Percentiles rank a stretch among this genome's conserved stretches.
Conservation (phyloP, 2,113 vertebrate genomes). For the Setophaga kirtlandii region DNA sequence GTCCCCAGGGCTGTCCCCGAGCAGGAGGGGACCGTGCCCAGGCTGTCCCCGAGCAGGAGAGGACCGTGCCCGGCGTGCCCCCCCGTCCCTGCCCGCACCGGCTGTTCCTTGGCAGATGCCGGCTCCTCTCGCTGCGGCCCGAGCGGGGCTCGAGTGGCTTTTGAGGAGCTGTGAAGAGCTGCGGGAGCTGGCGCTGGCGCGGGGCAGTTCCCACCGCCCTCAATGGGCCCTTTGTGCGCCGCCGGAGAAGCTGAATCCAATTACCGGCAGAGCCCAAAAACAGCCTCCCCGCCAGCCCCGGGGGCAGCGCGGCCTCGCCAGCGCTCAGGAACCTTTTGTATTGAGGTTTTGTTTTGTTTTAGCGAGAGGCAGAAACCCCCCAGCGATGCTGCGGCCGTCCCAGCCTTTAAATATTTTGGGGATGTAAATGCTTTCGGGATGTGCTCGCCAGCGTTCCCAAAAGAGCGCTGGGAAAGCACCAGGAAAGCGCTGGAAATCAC, state of each 20-base stretch:
- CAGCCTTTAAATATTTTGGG: neutral
- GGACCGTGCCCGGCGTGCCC: fast-evolving
- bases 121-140: neutral
- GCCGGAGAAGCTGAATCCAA: conserved; percentile 67
- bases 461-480: neutral
- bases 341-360: neutral
- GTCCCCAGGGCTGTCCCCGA: neutral
- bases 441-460: neutral
- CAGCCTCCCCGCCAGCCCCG: neutral
- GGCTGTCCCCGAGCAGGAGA: neutral
- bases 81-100: fast-evolving
- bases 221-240: conserved; percentile 74
- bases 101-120: neutral
- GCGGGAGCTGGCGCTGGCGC: conserved; percentile 39
- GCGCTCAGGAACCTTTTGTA: neutral
- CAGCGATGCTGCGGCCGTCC: neutral
- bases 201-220: conserved; percentile 46
- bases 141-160: conserved; percentile 54
- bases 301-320: neutral
- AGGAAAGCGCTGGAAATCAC: neutral
- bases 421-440: no score
- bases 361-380: neutral
- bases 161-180: conserved; percentile 68
- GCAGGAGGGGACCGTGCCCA: neutral
- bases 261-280: conserved; percentile 30